phyloP scores from a whole-genome alignment of 2,113 vertebrate genomes.

The Grus americana region DNA sequence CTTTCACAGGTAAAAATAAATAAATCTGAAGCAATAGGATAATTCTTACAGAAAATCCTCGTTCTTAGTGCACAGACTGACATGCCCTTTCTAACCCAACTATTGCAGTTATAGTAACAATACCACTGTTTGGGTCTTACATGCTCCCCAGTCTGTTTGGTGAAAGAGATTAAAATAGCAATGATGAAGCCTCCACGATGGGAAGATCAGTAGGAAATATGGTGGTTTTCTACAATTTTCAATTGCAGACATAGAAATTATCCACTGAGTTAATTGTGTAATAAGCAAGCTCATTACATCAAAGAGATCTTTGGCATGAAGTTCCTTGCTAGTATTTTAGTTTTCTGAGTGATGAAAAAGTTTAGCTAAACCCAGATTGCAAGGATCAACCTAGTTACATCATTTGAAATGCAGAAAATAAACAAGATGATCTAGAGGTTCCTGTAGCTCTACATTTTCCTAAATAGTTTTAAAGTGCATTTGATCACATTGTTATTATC shows the following conservation, averaged over 20 bases:
- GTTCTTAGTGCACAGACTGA: neutral
- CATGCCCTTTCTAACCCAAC: neutral
- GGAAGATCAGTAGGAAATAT: neutral
- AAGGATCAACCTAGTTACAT: neutral
- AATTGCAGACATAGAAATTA: neutral
- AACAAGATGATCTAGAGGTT: neutral
- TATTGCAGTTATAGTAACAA: neutral
- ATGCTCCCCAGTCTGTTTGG: neutral
- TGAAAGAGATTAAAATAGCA: neutral
- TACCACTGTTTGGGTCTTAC: fast-evolving
- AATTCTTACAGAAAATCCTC: neutral
- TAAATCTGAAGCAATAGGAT: neutral
- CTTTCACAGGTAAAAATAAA: neutral
- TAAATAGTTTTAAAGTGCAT: neutral
- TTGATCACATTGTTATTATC: neutral
- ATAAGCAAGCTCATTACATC: neutral
- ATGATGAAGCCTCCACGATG: neutral
- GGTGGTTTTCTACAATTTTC: neutral
- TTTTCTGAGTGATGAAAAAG: neutral
- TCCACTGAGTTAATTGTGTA: neutral
- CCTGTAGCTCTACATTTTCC: neutral
- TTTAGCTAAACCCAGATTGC: neutral
- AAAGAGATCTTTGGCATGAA: neutral
- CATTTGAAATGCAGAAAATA: neutral
- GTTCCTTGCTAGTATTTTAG: neutral